Base-by-base conservation (phyloP, 2,113 vertebrate species). In the Melospiza georgiana region DNA sequence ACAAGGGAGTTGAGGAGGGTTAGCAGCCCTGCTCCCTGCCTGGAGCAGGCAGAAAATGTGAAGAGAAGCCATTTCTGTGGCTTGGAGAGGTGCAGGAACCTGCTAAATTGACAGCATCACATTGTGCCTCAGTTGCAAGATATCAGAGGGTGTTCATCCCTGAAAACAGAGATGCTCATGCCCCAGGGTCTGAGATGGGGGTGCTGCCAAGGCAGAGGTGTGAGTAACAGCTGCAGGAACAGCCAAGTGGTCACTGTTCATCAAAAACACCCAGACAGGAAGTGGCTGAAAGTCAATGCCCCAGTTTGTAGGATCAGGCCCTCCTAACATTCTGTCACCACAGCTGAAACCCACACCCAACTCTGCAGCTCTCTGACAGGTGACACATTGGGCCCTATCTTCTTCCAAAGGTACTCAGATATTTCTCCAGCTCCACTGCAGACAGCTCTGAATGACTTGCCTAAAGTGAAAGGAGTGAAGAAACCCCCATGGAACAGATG, bases 181-280 rank as follows among this genome's bases (percentile, higher is more conserved):
- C 15, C 19, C n/a, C 5, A 10, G 10, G n/a, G 21, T 48, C 44
- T 52, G 44, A 10, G 28, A 27, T 2, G 18, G 68, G 27, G 31
- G n/a, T 0, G 0, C 43, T 71, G 44, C 35, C 28, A 22, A 44
- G n/a, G 31, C n/a, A 43, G 54, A 4, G 11, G 55, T 1, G 0
- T 13, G 31, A 68, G 30, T 28, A 59, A 83, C 48, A 52, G 27
- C 3, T 35, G 35, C 13, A 41, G 33, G 49, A 54, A 39, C 2
- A 52, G 46, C 20, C 5, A 15, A 57, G 17, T 0, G 15, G 43
- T n/a, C 61, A 30, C 57, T 8, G 41, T 9, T 58, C 35, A 62
- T 66, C 39, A 43, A 44, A 65, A 57, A 58, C 19, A 90, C 21
- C 23, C 37, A 33, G 30, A 54, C 37, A 44, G 28, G 44, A 24